These are phyloP conservation scores for Lutra lutra DNA, from an alignment of 2,797 vertebrate genomes.

Conservation along the genomic window DNA sequence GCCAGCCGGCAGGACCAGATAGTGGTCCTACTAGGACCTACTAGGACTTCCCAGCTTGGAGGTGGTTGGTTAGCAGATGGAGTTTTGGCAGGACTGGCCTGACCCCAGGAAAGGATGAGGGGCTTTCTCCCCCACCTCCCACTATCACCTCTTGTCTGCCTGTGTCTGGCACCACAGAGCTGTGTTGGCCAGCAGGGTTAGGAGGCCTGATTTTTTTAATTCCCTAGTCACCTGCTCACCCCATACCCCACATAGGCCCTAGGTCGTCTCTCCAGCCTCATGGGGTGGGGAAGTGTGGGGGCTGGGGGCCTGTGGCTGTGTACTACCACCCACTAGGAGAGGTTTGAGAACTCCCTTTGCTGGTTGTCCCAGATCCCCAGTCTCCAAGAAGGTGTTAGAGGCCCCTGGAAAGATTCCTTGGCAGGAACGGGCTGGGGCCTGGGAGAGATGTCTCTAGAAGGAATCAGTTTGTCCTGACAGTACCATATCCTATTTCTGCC, in stretches of 20 bases:
- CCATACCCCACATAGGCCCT: neutral
- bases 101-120: neutral
- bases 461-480: fast-evolving
- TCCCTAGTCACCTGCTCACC: neutral
- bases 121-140: neutral
- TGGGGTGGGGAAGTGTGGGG: fast-evolving
- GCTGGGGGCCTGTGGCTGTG: neutral
- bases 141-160: neutral
- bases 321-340: neutral
- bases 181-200: fast-evolving
- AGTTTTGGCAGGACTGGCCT: neutral
- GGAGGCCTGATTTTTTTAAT: neutral
- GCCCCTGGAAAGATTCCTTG: neutral
- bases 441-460: neutral
- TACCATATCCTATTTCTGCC: fast-evolving
- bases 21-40: too few species aligned
- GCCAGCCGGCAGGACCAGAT: neutral
- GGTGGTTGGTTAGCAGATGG: neutral
- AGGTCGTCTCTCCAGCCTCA: neutral
- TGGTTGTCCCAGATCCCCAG: neutral
- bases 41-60: neutral
- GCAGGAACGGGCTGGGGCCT: too few species aligned
- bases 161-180: neutral
- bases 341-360: neutral
- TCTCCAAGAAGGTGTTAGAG: neutral